These are phyloP conservation scores for Urocyon cinereoargenteus DNA, from an alignment of 2,797 vertebrate genomes.

Conservation along the genomic window DNA sequence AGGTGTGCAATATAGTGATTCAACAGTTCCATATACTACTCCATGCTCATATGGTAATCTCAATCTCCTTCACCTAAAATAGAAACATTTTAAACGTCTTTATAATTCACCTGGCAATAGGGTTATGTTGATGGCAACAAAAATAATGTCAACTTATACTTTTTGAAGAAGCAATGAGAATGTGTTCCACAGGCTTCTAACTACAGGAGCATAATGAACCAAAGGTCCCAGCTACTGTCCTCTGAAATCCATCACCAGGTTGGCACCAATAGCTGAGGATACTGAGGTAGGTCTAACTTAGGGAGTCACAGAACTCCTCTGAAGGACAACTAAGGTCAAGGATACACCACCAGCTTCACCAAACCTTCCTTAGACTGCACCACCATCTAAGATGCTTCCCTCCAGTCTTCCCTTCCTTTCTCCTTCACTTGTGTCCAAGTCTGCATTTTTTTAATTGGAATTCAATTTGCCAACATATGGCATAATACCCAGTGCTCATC, in stretches of 20 bases:
- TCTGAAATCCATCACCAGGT: background rate
- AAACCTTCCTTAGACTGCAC: background rate
- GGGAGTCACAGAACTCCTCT: background rate
- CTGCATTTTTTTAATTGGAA: background rate
- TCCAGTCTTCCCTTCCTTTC: background rate
- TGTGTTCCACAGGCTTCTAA: background rate
- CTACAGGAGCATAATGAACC: background rate
- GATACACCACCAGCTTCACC: background rate
- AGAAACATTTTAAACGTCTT: conserved; percentile 23
- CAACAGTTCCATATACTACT: background rate
- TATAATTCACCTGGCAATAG: background rate
- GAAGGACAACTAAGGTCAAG: background rate
- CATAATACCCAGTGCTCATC: too few relatives aligned
- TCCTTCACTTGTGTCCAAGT: background rate
- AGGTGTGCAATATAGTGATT: background rate
- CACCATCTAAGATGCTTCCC: background rate
- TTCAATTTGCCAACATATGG: too few relatives aligned
- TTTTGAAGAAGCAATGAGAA: background rate
- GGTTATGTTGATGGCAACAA: background rate
- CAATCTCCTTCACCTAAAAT: background rate
- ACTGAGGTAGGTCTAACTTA: background rate
- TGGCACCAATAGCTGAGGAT: background rate
- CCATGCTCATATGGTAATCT: background rate
- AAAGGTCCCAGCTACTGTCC: background rate
- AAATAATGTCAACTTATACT: background rate